Conservation (phyloP, 2,888 invertebrate species). For the Bembecia ichneumoniformis region DNA sequence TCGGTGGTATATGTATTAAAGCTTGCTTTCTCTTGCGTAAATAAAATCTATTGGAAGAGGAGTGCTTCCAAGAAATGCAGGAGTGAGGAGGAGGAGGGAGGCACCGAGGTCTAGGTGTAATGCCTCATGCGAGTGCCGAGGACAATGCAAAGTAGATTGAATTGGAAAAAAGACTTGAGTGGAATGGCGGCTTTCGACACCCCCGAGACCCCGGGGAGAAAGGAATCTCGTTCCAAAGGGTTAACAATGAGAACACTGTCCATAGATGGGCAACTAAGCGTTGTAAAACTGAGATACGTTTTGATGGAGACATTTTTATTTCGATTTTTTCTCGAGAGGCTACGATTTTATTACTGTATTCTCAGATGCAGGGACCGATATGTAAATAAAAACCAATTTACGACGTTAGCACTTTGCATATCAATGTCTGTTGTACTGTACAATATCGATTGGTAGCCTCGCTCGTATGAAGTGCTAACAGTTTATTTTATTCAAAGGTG, state of each 20-base stretch:
- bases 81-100: slow-evolving; percentile 21
- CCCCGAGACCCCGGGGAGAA: slow-evolving; percentile 48
- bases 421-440: neutral
- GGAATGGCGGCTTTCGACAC: slow-evolving; percentile 58
- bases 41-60: slow-evolving; percentile 65
- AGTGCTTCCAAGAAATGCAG: slow-evolving; percentile 55
- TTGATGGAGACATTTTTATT: slow-evolving; percentile 14
- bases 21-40: slow-evolving; percentile 71
- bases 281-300: slow-evolving; percentile 14
- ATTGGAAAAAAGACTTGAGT: slow-evolving; percentile 66
- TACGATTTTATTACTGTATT: slow-evolving; percentile 9
- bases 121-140: slow-evolving; percentile 66
- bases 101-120: slow-evolving; percentile 56
- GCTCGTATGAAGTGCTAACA: no score
- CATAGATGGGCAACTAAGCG: slow-evolving; percentile 31
- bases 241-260: slow-evolving; percentile 55
- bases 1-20: slow-evolving; percentile 67
- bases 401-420: neutral
- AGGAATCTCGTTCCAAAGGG: slow-evolving; percentile 47
- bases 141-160: slow-evolving; percentile 73
- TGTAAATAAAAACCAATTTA: neutral
- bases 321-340: slow-evolving; percentile 6
- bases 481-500: no score
- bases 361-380: neutral
- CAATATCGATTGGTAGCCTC: neutral